Base-by-base conservation (phyloP, 2,888 invertebrate genomes). In the Cyrtodaria siliqua region DNA sequence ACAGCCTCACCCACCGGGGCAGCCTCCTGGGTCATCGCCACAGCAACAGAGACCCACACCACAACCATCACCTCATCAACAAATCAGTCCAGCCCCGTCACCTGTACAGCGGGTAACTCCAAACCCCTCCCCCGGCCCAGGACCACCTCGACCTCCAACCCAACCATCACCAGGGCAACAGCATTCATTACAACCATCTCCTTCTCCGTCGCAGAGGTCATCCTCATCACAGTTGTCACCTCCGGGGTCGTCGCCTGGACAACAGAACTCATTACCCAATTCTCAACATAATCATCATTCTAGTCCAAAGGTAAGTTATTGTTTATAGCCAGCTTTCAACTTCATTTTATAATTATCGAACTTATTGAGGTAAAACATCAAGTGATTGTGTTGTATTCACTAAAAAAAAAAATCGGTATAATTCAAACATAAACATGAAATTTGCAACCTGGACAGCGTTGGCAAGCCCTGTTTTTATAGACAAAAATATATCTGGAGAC, bases 101-200 rank as follows among this genome's bases (percentile, higher is more conserved):
- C 79, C 74, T 81, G 79, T 71, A 49, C 84, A 78, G 63, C 73
- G 70, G 24, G 60, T 63, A 27, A 72, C 72, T 27, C 79, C 70
- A 20, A 79, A 82, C 59, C 72, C 75, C 49, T 75, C 81, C 14
- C 79, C 81, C n/a, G 77, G 53, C 24, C 44, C 44, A 16, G 9
- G 73, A 33, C 78, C 80, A 42, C 75, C 56, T 24, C 95, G 78
- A 56, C 76, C 83, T 52, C 68, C 55, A 47, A 95, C 61, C 20
- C 77, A 72, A 50, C 69, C 72, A 64, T 79, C 83, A 64, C 70
- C 81, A 94, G 95, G 52, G 94, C 75, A 74, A 44, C 72, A 95
- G 68, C 93, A 94, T 33, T 94, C 93, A 83, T 93, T 93, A 74
- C 93, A 93, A 84, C 92, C 93, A 60, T 82, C 86, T 63, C 79